A percentile compares a stretch with the other conserved stretches of the same genome.
phyloP scores from a whole-genome alignment of 1,140 invertebrate genomes.

The Elymnias hypermnestra region DNA sequence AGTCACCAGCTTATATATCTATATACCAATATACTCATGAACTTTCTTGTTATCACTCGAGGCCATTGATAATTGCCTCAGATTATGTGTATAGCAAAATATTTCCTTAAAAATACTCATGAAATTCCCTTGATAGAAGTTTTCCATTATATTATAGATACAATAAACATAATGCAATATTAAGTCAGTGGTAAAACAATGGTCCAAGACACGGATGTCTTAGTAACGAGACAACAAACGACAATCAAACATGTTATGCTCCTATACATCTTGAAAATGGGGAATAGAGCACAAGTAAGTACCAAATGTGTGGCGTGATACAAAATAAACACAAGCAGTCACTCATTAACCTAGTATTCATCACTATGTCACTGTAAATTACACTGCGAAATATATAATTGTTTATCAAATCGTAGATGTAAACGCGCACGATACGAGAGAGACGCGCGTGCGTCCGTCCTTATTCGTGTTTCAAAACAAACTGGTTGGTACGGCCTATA shows the following conservation, averaged over 20 bases:
- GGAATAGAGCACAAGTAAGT: slow-evolving; percentile 39
- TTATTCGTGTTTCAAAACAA: slow-evolving; percentile 38
- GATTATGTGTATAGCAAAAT: too few species aligned
- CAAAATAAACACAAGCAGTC: slow-evolving; percentile 34
- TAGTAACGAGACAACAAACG: slow-evolving; percentile 65
- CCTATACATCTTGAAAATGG: slow-evolving; percentile 43
- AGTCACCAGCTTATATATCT: too few species aligned
- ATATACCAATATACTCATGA: too few species aligned
- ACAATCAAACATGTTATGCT: slow-evolving; percentile 63
- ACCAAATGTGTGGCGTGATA: slow-evolving; percentile 42
- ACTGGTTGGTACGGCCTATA: slow-evolving; percentile 40
- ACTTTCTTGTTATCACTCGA: too few species aligned
- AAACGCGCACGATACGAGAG: slow-evolving; percentile 27
- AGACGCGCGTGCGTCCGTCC: slow-evolving; percentile 40
- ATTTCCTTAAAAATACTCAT: too few species aligned
- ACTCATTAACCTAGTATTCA: slow-evolving; percentile 27
- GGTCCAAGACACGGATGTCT: slow-evolving; percentile 55
- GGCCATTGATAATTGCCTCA: too few species aligned
- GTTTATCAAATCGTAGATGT: slow-evolving; percentile 41
- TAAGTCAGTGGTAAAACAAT: slow-evolving; percentile 23
- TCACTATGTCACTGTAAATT: slow-evolving; percentile 45
- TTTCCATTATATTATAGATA: slow-evolving; percentile 20
- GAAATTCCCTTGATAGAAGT: not conserved
- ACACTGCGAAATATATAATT: slow-evolving; percentile 39
- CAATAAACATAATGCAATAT: not conserved